Percentiles rank a stretch among this genome's conserved stretches.
These are phyloP conservation scores for Hippocampus abdominalis DNA, from an alignment of 2,113 vertebrate species.

Conservation along the genomic window DNA sequence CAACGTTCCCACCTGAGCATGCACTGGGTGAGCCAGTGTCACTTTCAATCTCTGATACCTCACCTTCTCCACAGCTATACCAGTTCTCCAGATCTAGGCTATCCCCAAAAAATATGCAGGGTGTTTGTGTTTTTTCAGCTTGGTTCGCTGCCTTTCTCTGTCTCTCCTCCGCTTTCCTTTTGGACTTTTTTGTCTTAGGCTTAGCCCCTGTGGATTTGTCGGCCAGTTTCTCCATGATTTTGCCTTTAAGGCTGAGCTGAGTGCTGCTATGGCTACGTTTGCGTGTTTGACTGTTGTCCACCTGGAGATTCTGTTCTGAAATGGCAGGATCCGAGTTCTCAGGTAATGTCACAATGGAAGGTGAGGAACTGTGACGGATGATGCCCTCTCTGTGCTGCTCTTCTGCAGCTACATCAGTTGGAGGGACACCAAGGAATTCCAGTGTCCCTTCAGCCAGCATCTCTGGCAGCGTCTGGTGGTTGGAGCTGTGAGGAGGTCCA, in stretches of 20 bases:
- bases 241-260: constrained; percentile 92
- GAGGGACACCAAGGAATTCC: constrained; percentile 63
- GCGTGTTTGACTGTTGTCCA: constrained; percentile 75
- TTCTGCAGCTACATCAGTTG: constrained; percentile 37
- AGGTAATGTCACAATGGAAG: constrained; percentile 82
- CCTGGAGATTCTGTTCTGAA: constrained; percentile 68
- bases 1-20: constrained; percentile 28
- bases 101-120: constrained; percentile 92
- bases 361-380: constrained; percentile 90
- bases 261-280: constrained; percentile 92
- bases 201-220: constrained; percentile 94
- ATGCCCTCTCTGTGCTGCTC: constrained; percentile 81
- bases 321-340: constrained; percentile 59
- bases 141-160: constrained; percentile 78
- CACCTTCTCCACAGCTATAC: constrained; percentile 98
- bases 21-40: constrained; percentile 87
- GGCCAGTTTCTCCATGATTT: constrained; percentile 81
- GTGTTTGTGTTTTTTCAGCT: constrained; percentile 81
- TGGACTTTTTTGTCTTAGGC: constrained; percentile 89
- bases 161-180: constrained; percentile 88
- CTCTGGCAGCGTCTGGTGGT: constrained; percentile 66
- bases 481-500: constrained; percentile 32
- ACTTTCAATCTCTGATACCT: constrained; percentile 97
- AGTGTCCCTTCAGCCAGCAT: constrained; percentile 71
- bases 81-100: constrained; percentile 97